phyloP scores from a whole-genome alignment of 2,797 vertebrate species.

The Brachyalestes nurse region DNA sequence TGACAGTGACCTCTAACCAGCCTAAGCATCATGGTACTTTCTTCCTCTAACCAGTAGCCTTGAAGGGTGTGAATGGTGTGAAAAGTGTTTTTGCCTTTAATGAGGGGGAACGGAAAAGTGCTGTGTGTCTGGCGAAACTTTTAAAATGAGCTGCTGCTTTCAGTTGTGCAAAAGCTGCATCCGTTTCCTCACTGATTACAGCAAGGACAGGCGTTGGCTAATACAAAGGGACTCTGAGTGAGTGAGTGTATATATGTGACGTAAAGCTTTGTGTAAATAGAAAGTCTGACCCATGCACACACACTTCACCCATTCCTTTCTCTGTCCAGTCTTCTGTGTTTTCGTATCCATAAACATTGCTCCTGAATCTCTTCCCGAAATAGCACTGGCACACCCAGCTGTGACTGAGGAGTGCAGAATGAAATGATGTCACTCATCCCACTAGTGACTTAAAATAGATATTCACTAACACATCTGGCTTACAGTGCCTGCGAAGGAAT shows the following conservation, averaged over 20 bases:
- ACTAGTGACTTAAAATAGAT: constrained; percentile 48
- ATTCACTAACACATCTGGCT: constrained; percentile 7
- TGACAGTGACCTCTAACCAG: too few relatives aligned
- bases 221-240: constrained; percentile 30
- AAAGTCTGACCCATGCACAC: constrained; percentile 68
- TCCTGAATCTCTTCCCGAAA: constrained; percentile 58
- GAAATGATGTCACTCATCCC: constrained; percentile 46
- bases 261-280: constrained; percentile 73
- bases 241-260: constrained; percentile 49
- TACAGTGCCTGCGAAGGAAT: background rate
- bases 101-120: too few relatives aligned
- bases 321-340: constrained; percentile 66
- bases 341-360: constrained; percentile 67
- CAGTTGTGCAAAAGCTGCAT: constrained; percentile 35
- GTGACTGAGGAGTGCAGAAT: constrained; percentile 32
- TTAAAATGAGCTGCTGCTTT: background rate
- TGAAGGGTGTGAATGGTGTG: background rate
- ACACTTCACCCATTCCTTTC: constrained; percentile 53
- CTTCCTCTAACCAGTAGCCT: background rate
- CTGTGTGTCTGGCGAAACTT: background rate
- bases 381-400: constrained; percentile 50
- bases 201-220: constrained; percentile 27
- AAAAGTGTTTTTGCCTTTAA: background rate
- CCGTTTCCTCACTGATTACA: constrained; percentile 41
- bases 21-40: background rate